Evolutionary conservation across 2,797 vertebrate genomes (phyloP), one percentile per base, ranked within the genome.

Genomic region (Rachycentron canadum): DNA sequence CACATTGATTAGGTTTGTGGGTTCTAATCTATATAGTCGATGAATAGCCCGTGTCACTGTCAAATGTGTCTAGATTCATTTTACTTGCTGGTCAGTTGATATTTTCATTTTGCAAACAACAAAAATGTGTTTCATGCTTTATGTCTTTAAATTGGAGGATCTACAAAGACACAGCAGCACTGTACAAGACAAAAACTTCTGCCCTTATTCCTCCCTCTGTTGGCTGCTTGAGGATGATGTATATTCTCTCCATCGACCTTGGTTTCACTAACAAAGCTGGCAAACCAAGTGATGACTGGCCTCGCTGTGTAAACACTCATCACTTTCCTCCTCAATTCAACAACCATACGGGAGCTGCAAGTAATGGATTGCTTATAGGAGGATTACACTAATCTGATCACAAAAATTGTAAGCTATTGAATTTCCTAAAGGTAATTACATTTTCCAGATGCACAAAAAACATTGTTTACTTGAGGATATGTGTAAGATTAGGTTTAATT

Each of bases 301-400:
- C 43, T 84, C 3, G 4, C 14, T 1, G 16, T 32, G n/a, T 47
- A 75, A 79, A 69, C 71, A 59, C 69, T 26, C 38, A 73, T 77
- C 49, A 26, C 10, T 69, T 79, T 60, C 40, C 36, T 71, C 40
- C 40, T 26, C 23, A 71, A 69, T 64, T 23, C 9, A 43, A 41
- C 63, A 55, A n/a, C n/a, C 0, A 2, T 14, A 16, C 5, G 19
- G 21, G 21, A 63, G 49, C 50, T 50, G 19, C 25, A 13, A 38
- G 30, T 67, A 40, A 73, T 50, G 57, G 45, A 59, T 61, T 65
- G 14, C 65, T 66, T 64, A 28, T 19, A 63, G 53, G 13, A 63
- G 61, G 52, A 79, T 77, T 81, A 81, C 25, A 30, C 40, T 77
- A 62, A 81, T 79, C 76, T 79, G 47, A 85, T 77, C 50, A 60